Percentiles rank a stretch among this genome's conserved stretches.
These are phyloP conservation scores for Centroberyx gerrardi DNA, from an alignment of 2,797 vertebrate species.

Conservation along the genomic window DNA sequence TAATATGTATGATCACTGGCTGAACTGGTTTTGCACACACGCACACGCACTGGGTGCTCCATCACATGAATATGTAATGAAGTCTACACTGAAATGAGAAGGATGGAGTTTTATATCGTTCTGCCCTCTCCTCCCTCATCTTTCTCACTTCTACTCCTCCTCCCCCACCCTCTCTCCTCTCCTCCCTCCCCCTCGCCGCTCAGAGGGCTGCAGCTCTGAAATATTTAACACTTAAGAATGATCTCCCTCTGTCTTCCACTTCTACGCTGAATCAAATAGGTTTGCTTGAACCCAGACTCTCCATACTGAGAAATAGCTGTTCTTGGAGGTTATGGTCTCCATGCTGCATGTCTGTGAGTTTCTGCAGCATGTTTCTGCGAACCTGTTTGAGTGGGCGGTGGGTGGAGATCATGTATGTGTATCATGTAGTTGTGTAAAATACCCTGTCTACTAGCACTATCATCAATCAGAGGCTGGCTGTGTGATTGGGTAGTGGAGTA, in stretches of 20 bases:
- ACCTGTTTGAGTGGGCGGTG: conserved; percentile 31
- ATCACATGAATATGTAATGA: conserved; percentile 76
- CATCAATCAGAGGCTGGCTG: conserved; percentile 64
- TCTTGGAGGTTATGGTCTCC: conserved; percentile 19
- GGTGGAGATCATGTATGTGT: conserved; percentile 56
- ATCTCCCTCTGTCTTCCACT: conserved; percentile 46
- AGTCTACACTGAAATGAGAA: conserved; percentile 65
- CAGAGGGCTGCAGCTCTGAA: conserved; percentile 59
- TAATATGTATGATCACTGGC: conserved; percentile 62
- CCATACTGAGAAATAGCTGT: conserved; percentile 5
- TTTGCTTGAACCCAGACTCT: conserved; percentile 17
- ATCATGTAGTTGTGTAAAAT: conserved; percentile 55
- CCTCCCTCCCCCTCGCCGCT: conserved; percentile 27
- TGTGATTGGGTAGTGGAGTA: conserved; percentile 62
- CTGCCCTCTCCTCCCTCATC: conserved; percentile 51
- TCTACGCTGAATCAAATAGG: conserved; percentile 37
- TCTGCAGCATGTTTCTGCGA: conserved; percentile 26
- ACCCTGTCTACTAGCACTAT: conserved; percentile 53
- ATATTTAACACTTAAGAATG: conserved; percentile 76
- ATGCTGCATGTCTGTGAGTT: conserved; percentile 29
- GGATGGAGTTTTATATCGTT: conserved; percentile 58
- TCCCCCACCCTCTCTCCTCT: conserved; percentile 41
- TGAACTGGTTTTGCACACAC: conserved; percentile 15
- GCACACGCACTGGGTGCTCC: conserved; percentile 31
- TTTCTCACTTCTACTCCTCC: conserved; percentile 54